A percentile compares a stretch with the other conserved stretches of the same genome.
phyloP scores from a whole-genome alignment of 2,113 vertebrate genomes.

The Lophotis ruficrista region DNA sequence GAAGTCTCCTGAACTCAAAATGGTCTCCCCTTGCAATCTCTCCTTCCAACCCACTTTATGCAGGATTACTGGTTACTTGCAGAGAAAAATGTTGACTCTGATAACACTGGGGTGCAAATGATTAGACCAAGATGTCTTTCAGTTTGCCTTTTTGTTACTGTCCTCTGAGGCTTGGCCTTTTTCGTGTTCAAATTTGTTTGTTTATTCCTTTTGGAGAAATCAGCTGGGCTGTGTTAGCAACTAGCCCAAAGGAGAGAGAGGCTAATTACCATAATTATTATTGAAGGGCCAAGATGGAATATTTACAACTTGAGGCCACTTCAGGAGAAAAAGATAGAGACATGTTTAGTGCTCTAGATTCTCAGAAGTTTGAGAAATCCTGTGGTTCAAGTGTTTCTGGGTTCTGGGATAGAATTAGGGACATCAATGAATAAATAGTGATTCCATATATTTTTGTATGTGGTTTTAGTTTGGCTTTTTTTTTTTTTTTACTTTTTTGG shows the following conservation, averaged over 20 bases:
- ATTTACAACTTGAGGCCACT: background rate
- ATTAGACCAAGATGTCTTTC: background rate
- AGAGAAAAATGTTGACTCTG: background rate
- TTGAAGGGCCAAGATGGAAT: background rate
- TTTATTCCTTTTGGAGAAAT: conserved; percentile 16
- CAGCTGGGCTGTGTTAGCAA: background rate
- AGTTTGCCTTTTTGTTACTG: background rate
- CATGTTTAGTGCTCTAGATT: background rate
- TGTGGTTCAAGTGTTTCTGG: background rate
- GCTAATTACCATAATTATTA: background rate
- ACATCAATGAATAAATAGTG: background rate
- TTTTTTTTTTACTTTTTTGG: background rate
- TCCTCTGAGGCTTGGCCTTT: background rate
- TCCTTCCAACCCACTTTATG: background rate
- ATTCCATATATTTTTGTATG: background rate
- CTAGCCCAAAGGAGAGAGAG: background rate
- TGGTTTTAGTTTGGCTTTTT: background rate
- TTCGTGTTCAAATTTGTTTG: background rate
- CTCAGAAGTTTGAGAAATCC: background rate
- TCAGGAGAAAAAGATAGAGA: background rate
- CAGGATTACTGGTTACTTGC: background rate
- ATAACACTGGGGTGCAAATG: background rate
- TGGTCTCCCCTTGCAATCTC: background rate
- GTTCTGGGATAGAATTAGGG: background rate
- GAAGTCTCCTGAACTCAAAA: background rate